These are phyloP conservation scores for Stenoptilia bipunctidactyla DNA, from an alignment of 2,888 invertebrate genomes.

Conservation along the genomic window DNA sequence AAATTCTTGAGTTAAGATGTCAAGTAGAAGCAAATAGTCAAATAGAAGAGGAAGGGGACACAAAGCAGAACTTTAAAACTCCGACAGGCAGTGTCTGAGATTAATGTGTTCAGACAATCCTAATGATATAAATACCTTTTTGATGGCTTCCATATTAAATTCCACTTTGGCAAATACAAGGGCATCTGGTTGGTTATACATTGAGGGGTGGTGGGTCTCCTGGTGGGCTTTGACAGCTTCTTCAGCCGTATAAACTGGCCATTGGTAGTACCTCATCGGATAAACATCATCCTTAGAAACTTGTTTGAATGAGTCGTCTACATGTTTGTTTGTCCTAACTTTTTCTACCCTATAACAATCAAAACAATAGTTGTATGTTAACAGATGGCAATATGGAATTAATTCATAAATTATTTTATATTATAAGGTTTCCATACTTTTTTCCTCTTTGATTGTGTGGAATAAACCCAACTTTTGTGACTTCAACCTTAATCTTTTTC, in stretches of 20 bases:
- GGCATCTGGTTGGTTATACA: constrained; percentile 83
- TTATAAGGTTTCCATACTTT: constrained; percentile 14
- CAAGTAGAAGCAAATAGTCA: too few relatives aligned
- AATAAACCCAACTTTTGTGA: constrained; percentile 81
- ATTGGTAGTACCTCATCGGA: constrained; percentile 75
- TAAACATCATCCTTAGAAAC: constrained; percentile 60
- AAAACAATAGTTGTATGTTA: too few relatives aligned
- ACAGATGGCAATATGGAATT: too few relatives aligned
- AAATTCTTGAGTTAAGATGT: too few relatives aligned
- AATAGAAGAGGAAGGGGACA: too few relatives aligned
- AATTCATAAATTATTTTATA: not conserved
- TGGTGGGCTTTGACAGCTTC: constrained; percentile 84
- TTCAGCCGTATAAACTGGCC: constrained; percentile 72
- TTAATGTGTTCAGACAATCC: too few relatives aligned
- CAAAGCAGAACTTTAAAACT: too few relatives aligned
- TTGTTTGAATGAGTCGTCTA: constrained; percentile 68
- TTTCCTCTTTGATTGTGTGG: constrained; percentile 77
- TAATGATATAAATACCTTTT: constrained; percentile 74
- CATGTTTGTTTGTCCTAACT: constrained; percentile 58
- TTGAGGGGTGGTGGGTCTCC: constrained; percentile 86
- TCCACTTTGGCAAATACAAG: constrained; percentile 79
- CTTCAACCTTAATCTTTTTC: constrained; percentile 81
- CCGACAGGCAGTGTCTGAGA: too few relatives aligned
- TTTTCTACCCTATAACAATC: constrained; percentile 18
- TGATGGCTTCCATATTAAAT: constrained; percentile 82